A percentile compares a stretch with the other conserved stretches of the same genome.
Evolutionary conservation across 2,113 vertebrate genomes (phyloP).

Genomic region (Penelope pileata): DNA sequence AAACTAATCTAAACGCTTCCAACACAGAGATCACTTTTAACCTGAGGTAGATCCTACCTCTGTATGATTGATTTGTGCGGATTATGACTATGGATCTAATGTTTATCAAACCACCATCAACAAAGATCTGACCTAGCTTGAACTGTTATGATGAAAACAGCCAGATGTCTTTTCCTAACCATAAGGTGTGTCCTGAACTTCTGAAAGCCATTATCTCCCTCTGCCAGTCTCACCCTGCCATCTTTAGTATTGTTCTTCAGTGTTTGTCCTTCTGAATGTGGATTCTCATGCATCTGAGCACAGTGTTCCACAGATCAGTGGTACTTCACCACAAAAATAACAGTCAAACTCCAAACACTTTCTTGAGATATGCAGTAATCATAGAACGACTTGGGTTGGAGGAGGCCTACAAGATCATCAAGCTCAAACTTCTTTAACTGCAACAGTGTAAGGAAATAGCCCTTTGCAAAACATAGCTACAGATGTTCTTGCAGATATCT

Average conservation of each 20-base stretch:
- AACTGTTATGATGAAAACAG: not conserved
- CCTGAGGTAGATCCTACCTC: not conserved
- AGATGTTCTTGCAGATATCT: not conserved
- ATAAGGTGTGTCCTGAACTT: not conserved
- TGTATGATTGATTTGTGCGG: not conserved
- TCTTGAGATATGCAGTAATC: not conserved
- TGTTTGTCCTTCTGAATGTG: not conserved
- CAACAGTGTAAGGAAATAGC: not conserved
- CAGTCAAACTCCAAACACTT: not conserved
- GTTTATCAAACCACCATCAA: not conserved
- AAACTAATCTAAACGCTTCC: not conserved
- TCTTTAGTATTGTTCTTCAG: not conserved
- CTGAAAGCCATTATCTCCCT: fast-evolving
- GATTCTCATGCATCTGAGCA: not conserved
- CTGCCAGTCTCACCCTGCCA: not conserved
- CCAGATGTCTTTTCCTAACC: not conserved
- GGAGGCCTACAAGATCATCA: not conserved
- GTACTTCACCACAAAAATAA: not conserved
- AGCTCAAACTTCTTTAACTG: not conserved
- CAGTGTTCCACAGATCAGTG: not conserved
- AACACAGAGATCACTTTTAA: not conserved
- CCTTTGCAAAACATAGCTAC: too few relatives aligned
- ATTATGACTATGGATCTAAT: not conserved
- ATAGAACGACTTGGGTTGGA: not conserved
- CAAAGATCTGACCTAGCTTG: not conserved